Evolutionary conservation across 2,797 vertebrate species (phyloP), one percentile per base, ranked within the genome.

Genomic region (Oophaga sylvatica): DNA sequence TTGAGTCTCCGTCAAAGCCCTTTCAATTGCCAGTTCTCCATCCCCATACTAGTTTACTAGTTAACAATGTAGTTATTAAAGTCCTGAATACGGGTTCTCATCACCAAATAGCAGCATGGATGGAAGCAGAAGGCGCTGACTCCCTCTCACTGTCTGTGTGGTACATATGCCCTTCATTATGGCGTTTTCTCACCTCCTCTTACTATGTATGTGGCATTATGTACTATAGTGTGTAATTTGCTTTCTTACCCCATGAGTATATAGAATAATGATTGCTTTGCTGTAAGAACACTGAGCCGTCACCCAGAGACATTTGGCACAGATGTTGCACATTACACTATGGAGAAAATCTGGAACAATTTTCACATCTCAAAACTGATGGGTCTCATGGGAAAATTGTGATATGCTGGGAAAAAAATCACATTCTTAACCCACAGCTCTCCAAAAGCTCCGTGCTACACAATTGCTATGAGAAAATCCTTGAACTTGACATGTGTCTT

Each of bases 291-390:
- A 13, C 67, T 26, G 59, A 60, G 20, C 71, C 12, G 48, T n/a
- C 71, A 53, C 20, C 57, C 71, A 63, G 57, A 20, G 20, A 85
- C 4, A 62, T 85, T 65, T 65, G 41, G 73, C 83, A 65, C 83
- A 84, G 57, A 63, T 85, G 83, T 85, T 77, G 29, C 73, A 77
- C 41, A 78, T 85, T 85, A 85, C 70, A 81, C 79, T 62, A 56
- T 65, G 41, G 68, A 81, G 80, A n/a, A 87, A 75, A 71, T 77
- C 67, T 57, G 85, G 53, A 87, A 75, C 6, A 81, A 31, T 73
- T 80, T 71, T 86, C 41, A 71, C 78, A 62, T 71, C 22, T 63
- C n/a, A 56, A 63, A 31, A 75, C n/a, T 3, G 4, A 68, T 60
- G 35, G 20, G 26, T 53, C 62, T 77, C 86, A 26, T 67, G 78